Conservation (phyloP, 2,888 invertebrate genomes). For the Heliconius hortense region DNA sequence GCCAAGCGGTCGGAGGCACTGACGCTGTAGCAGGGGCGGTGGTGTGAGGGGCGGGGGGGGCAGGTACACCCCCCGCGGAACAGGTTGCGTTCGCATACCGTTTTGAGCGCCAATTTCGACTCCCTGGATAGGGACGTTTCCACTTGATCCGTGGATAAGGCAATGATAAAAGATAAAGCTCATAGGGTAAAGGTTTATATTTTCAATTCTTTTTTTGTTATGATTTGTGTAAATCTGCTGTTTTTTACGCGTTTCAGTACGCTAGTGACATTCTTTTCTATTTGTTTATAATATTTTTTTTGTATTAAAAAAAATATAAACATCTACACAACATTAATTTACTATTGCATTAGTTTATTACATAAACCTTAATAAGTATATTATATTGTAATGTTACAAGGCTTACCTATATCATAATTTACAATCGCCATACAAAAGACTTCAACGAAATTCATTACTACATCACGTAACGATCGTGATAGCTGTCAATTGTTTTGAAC, state of each 20-base stretch:
- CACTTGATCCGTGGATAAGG: constrained; percentile 66
- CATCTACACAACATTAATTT: no score
- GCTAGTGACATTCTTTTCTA: neutral
- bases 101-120: constrained; percentile 75
- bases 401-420: neutral
- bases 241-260: neutral
- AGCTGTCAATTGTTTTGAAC: constrained; percentile 8
- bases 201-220: constrained; percentile 18
- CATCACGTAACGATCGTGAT: neutral
- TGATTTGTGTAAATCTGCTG: neutral
- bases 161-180: constrained; percentile 61
- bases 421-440: constrained; percentile 40
- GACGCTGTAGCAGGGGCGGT: constrained; percentile 46
- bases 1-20: constrained; percentile 64
- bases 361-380: no score
- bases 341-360: no score
- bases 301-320: no score
- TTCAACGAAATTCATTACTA: constrained; percentile 38
- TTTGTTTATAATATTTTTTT: neutral
- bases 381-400: neutral
- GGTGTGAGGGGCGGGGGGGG: constrained; percentile 31
- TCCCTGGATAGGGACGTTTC: constrained; percentile 61
- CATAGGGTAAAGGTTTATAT: constrained; percentile 27
- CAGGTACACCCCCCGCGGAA: constrained; percentile 56
- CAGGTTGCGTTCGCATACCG: constrained; percentile 76